Conservation (phyloP, 2,113 vertebrate genomes). For the Sinocyclocheilus grahami region DNA sequence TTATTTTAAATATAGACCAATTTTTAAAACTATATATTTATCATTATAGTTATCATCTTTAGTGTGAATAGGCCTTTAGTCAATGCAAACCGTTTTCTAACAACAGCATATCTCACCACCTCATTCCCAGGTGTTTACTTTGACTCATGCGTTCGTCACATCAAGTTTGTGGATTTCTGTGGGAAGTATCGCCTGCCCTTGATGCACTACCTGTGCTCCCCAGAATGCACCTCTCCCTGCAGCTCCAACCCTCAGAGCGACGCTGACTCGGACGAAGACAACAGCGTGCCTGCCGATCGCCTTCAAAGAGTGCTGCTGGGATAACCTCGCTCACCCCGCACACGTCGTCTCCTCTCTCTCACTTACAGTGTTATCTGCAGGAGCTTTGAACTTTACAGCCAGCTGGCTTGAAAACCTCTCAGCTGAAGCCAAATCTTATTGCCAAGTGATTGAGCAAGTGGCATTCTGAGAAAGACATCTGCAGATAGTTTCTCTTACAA, state of each 20-base stretch:
- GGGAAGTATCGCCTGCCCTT: constrained; percentile 96
- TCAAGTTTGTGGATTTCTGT: constrained; percentile 99
- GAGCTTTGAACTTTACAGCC: constrained; percentile 26
- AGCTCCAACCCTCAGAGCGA: constrained; percentile 95
- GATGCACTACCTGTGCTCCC: constrained; percentile 99
- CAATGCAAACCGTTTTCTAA: neutral
- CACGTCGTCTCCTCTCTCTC: constrained; percentile 17
- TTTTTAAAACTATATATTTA: too few relatives aligned
- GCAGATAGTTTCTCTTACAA: neutral
- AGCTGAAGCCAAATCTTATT: constrained; percentile 38
- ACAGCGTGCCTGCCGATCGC: constrained; percentile 84
- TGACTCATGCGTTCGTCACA: constrained; percentile 95
- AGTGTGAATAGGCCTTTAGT: neutral
- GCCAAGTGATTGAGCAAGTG: constrained; percentile 27
- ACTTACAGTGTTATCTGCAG: constrained; percentile 37
- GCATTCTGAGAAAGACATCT: constrained; percentile 16
- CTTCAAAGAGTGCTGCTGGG: constrained; percentile 97
- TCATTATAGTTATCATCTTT: too few relatives aligned
- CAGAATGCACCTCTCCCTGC: constrained; percentile 93
- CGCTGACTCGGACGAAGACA: constrained; percentile 93
- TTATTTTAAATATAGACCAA: too few relatives aligned
- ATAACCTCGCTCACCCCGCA: constrained; percentile 65
- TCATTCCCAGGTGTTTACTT: constrained; percentile 91
- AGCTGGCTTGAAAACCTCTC: constrained; percentile 7
- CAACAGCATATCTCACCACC: neutral